These are phyloP conservation scores for Thermophis baileyi DNA, from an alignment of 2,113 vertebrate species.

Conservation along the genomic window DNA sequence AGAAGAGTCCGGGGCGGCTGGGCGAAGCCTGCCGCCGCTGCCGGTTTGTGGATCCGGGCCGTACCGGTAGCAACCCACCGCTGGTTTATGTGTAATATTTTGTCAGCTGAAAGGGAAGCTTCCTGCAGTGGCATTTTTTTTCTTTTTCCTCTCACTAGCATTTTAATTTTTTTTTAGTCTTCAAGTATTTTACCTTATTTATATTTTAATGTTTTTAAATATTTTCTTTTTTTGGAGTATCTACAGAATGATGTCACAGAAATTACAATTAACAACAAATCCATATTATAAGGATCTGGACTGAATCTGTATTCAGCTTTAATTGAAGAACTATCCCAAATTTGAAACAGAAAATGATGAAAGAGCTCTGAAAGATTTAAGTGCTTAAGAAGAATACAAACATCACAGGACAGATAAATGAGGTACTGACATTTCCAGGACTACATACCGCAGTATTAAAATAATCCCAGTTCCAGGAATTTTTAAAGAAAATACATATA, in stretches of 20 bases:
- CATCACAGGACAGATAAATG: not conserved
- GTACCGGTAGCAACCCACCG: too few relatives aligned
- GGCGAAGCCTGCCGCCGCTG: too few relatives aligned
- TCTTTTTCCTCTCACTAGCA: not conserved
- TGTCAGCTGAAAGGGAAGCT: not conserved
- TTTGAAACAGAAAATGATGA: not conserved
- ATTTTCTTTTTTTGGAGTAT: not conserved
- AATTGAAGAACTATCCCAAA: not conserved
- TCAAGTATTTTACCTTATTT: not conserved
- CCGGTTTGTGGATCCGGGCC: too few relatives aligned
- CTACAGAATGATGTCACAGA: not conserved
- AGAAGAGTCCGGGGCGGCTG: too few relatives aligned
- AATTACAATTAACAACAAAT: not conserved
- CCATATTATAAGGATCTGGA: not conserved
- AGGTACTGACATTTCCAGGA: not conserved
- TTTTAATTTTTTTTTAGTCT: not conserved
- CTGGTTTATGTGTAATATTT: not conserved
- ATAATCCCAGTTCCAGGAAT: conserved; percentile 4
- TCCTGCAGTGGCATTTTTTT: not conserved
- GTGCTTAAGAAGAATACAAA: conserved; percentile 17
- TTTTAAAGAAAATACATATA: not conserved
- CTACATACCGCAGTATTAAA: not conserved
- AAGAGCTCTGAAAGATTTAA: not conserved
- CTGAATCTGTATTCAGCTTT: not conserved
- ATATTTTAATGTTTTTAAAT: not conserved